Base-by-base conservation (phyloP, 30 jellyfish, hydroid and myxozoan species). In the Catostylus mosaicus region DNA sequence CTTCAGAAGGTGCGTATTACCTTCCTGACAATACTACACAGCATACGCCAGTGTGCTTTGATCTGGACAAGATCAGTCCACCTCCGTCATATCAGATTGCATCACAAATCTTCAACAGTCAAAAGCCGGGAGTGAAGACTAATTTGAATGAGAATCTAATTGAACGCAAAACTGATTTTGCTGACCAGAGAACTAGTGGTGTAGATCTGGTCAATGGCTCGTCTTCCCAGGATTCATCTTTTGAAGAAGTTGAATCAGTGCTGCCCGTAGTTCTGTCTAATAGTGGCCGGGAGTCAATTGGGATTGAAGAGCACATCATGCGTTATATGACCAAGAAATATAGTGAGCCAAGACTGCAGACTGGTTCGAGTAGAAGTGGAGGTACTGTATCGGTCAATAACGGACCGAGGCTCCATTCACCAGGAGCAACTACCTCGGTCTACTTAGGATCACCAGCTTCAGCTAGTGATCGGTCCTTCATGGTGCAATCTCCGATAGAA, bases 311-410 rank as follows among this genome's bases (percentile, higher is more conserved):
- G 30, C 97, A 91, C 29, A 87, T 87, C 26, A 78, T 88, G 96
- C 40, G 96, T 31, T 82, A 94, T 19, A 94, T 94, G 97, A 94
- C 92, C 2, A 50, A 77, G 88, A 94, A 94, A 75, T 92, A 92
- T 78, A 86, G 97, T 50, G 99, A 94, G 47, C 97, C 97, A 24
- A 71, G 99, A 26, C 83, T 87, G 48, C 88, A 95, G 5, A 40
- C 74, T 40, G 30, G 66, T 22, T 29, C 80, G 23, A 24, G 68
- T 31, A 22, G 36, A 7, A 30, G 65, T 14, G 45, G 67, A 32
- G 56, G 36, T 59, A 18, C 75, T 0, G 63, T 75, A 3, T 50
- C 90, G 12, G 34, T 31, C 1, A 20, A 45, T 36, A 34, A 23
- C 43, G 60, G 54, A 12, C 34, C 68, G 52, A 77, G 79, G 30